Base-by-base conservation (phyloP, 2,797 vertebrate species). In the Triplophysa bombifrons region DNA sequence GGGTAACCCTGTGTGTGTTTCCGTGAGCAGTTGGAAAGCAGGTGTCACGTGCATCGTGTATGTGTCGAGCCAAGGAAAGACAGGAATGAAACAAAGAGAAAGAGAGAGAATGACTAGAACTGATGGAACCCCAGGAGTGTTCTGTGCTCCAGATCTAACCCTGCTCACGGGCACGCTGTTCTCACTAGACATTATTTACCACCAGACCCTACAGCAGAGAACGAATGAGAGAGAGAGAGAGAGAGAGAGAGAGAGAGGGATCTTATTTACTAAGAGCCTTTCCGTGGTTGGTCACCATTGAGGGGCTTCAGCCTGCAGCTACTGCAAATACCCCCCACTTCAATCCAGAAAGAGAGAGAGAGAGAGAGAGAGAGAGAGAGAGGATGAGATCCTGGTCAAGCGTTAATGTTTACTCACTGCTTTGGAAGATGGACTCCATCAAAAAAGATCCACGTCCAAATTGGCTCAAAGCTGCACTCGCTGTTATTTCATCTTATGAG, bases 101-200 rank as follows among this genome's bases (percentile, higher is more conserved):
- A 69, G 27, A 25, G 38, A 53, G 46, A 30, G 67, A 69, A 84
- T 80, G 84, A 83, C 87, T 83, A 87, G 84, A 79, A 90, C 85
- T 87, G 88, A 91, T 86, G 64, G 80, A 69, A 73, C 89, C 91
- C 90, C 92, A 81, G 69, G 92, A 88, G 91, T 50, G 56, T 84
- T 83, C 86, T 85, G 88, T 90, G 89, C 87, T 89, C 88, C 89
- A 87, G 83, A 87, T 87, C 85, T 91, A 91, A 89, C 90, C 89
- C 89, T 88, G 92, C 92, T 92, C 88, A 90, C 86, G 89, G 92
- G 90, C 91, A 92, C 83, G 34, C 83, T 88, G 77, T 83, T 81
- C 91, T 92, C 91, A 92, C 89, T 87, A 92, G 91, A 92, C 89
- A 90, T 88, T 92, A 91, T 93, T 94, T 93, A 92, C 90, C 91